Evolutionary conservation across 2,888 invertebrate species (phyloP).

Genomic region (Drosophila anomelani): DNA sequence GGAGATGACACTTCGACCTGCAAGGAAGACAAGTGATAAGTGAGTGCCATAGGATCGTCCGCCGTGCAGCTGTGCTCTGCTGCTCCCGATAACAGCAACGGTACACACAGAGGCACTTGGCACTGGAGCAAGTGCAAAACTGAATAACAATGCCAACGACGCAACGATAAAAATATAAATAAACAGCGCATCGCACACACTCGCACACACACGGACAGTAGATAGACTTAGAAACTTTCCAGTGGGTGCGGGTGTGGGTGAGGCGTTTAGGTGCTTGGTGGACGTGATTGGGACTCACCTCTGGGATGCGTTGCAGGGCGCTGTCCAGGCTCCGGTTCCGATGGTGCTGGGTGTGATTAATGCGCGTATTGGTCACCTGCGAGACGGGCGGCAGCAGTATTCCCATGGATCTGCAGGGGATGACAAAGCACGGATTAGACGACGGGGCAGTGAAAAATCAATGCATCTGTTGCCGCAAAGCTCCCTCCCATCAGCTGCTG

Average conservation of each 20-base stretch:
- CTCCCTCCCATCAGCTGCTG: not conserved
- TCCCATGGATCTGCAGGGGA: slow-evolving; percentile 84
- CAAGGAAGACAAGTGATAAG: slow-evolving; percentile 7
- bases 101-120: slow-evolving; percentile 56
- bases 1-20: slow-evolving; percentile 85
- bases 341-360: slow-evolving; percentile 89
- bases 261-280: not conserved
- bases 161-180: slow-evolving; percentile 63
- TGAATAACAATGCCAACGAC: slow-evolving; percentile 59
- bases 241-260: slow-evolving; percentile 13
- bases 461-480: slow-evolving; percentile 48
- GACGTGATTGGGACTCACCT: slow-evolving; percentile 85
- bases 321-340: slow-evolving; percentile 96
- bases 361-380: slow-evolving; percentile 85
- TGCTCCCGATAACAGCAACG: slow-evolving; percentile 55
- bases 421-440: not conserved
- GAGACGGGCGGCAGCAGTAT: slow-evolving; percentile 85
- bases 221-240: slow-evolving; percentile 46
- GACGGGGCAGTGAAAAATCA: slow-evolving; percentile 47
- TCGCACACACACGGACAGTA: slow-evolving; percentile 7
- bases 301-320: slow-evolving; percentile 94
- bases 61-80: not conserved
- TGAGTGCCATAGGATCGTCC: not conserved
- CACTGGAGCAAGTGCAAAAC: slow-evolving; percentile 60
- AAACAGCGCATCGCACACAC: slow-evolving; percentile 48